These are phyloP conservation scores for Eriocheir sinensis DNA, from an alignment of 1,140 invertebrate species.

Conservation along the genomic window DNA sequence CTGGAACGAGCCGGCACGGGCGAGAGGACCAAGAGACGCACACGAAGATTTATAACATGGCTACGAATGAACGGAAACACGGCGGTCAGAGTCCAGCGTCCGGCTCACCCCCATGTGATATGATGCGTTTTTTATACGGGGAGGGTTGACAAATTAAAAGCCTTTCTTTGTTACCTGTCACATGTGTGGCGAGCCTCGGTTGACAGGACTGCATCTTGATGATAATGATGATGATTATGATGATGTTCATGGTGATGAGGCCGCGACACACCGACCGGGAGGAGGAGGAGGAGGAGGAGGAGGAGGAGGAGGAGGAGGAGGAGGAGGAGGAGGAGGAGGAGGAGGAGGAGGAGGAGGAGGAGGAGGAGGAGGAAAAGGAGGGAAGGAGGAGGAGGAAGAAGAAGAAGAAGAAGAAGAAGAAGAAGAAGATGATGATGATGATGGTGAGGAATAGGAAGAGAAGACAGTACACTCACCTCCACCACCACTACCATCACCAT, in stretches of 20 bases:
- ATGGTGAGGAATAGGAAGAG: not conserved
- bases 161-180: slow-evolving; percentile 77
- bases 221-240: slow-evolving; percentile 75
- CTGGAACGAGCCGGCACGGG: not conserved
- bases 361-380: too few relatives aligned
- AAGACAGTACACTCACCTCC: not conserved
- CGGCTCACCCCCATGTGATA: slow-evolving; percentile 53
- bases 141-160: slow-evolving; percentile 75
- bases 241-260: slow-evolving; percentile 65
- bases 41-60: slow-evolving; percentile 57
- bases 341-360: too few relatives aligned
- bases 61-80: slow-evolving; percentile 39
- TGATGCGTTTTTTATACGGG: slow-evolving; percentile 67
- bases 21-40: not conserved
- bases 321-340: not conserved
- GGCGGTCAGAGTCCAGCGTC: not conserved
- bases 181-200: slow-evolving; percentile 57
- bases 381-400: too few relatives aligned
- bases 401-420: too few relatives aligned
- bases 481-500: not conserved
- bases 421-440: too few relatives aligned
- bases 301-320: too few relatives aligned
- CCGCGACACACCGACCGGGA: slow-evolving; percentile 35
- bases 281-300: too few relatives aligned
- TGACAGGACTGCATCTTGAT: slow-evolving; percentile 70